Evolutionary conservation across 1,140 invertebrate species (phyloP), one percentile per base, ranked within the genome.

Genomic region (Vanessa tameamea): DNA sequence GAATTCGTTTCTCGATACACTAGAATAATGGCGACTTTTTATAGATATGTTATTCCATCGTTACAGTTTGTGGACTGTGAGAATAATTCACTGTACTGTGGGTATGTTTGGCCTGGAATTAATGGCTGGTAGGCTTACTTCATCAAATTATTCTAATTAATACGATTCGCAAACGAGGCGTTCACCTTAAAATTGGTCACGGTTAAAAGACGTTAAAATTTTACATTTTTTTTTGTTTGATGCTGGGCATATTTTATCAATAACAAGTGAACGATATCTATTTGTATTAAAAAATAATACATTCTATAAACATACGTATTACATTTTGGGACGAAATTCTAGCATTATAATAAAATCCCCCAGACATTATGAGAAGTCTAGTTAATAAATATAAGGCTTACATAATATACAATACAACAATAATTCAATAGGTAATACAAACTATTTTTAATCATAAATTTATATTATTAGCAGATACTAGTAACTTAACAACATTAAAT

Each of bases 101-200:
- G 13, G 15, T n/a, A 14, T 11, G 57, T 20, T 57, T 37, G 26
- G 26, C 57, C 57, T 59, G 57, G 26, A 13, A 59, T 59, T 59
- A 59, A 4, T 9, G 31, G 14, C 57, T 26, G 23, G 26, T 26
- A 13, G 57, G 31, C 15, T 61, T 61, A 61, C 26, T 23, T 37
- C 15, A 61, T 37, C 13, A 61, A 3, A 37, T 37, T 31, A 13
- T 37, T 37, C 14, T 31, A 37, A 31, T 55, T 3, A 8, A 26
- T 59, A 59, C 23, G 7, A 13, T 13, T 31, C 12, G 57, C 57
- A 61, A 13, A 37, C 57, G n/a, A 51, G 50, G 48, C 47, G 7
- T 66, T 66, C n/a, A 64, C 50, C 64, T 66, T 66, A 66, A 51
- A 66, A 26, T 66, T 66, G 47, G 64, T 66, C 48, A 51, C 48